Evolutionary conservation across 2,113 vertebrate genomes (phyloP).

Genomic region (Pelusios castaneus): DNA sequence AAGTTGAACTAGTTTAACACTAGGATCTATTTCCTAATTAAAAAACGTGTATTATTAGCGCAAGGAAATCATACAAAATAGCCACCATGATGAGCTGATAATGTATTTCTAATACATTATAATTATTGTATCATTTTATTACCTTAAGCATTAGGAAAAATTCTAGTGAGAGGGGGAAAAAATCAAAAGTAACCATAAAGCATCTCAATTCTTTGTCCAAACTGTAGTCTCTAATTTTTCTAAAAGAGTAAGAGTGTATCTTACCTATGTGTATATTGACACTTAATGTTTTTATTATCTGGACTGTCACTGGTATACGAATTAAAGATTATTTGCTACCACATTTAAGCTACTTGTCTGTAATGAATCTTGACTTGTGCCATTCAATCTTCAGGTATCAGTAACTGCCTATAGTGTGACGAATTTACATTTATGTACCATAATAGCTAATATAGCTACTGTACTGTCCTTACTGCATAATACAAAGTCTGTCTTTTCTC

Average conservation of each 20-base stretch:
- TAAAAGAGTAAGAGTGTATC: background rate
- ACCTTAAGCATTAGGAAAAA: slow-evolving; percentile 40
- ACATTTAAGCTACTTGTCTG: slow-evolving; percentile 46
- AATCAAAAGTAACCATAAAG: slow-evolving; percentile 39
- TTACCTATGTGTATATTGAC: background rate
- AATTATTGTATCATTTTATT: slow-evolving; percentile 60
- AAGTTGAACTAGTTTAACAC: slow-evolving; percentile 58
- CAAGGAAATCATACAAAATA: slow-evolving; percentile 26
- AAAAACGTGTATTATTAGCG: slow-evolving; percentile 51
- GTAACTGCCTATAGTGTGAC: background rate
- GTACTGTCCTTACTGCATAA: background rate
- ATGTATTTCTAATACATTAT: slow-evolving; percentile 61
- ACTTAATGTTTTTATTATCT: slow-evolving; percentile 50
- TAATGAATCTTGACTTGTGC: slow-evolving; percentile 33
- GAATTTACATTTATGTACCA: background rate
- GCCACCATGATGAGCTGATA: slow-evolving; percentile 55
- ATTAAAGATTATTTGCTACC: slow-evolving; percentile 21
- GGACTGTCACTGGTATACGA: background rate
- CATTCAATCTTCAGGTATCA: slow-evolving; percentile 7
- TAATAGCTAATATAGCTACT: slow-evolving; percentile 5
- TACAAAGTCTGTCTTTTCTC: background rate
- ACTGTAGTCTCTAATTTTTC: background rate
- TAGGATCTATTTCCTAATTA: slow-evolving; percentile 67
- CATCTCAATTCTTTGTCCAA: background rate
- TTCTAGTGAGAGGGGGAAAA: background rate